These are phyloP conservation scores for Sciurus carolinensis DNA, from an alignment of 2,797 vertebrate genomes.

Conservation along the genomic window DNA sequence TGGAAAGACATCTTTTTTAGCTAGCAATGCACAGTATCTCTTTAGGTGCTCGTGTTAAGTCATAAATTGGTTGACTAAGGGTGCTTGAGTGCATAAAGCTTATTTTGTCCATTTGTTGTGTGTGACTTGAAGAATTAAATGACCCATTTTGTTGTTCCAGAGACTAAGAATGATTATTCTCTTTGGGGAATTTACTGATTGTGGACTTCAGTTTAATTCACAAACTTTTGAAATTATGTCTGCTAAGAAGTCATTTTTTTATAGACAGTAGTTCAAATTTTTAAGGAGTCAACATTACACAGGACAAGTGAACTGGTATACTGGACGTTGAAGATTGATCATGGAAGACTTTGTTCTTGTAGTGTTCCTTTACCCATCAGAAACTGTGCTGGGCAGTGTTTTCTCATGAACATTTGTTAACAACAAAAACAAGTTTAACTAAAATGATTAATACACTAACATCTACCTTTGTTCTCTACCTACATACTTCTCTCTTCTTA, in stretches of 20 bases:
- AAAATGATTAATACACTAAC: background rate
- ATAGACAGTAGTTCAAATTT: constrained; percentile 10
- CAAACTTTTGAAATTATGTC: constrained; percentile 45
- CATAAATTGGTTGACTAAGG: background rate
- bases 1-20: background rate
- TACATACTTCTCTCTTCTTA: background rate
- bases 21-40: background rate
- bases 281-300: background rate
- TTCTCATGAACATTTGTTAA: constrained; percentile 50
- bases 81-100: background rate
- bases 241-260: constrained; percentile 15
- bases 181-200: background rate
- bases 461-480: background rate
- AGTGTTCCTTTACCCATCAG: background rate
- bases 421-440: background rate
- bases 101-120: background rate
- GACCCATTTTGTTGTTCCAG: background rate
- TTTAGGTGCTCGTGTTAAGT: background rate
- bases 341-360: background rate
- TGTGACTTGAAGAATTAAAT: background rate
- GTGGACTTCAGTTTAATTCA: constrained; percentile 37
- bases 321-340: background rate
- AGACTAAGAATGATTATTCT: background rate
- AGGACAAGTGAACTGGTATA: background rate
- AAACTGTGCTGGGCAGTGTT: background rate